phyloP scores from a whole-genome alignment of 2,113 vertebrate genomes.

The Notothenia coriiceps region DNA sequence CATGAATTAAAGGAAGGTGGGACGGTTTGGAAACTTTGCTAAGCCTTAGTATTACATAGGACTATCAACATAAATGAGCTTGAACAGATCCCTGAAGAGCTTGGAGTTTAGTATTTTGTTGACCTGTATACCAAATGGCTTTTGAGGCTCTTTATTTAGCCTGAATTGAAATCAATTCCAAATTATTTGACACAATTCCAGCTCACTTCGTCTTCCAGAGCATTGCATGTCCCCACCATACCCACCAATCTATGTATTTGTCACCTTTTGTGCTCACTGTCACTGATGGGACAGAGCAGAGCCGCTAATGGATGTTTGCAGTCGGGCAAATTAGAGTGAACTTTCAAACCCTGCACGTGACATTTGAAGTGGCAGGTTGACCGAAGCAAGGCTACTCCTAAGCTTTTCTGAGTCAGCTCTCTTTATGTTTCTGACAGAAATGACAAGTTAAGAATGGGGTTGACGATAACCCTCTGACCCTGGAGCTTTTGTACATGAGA shows the following conservation, averaged over 20 bases:
- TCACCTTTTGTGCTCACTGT: constrained; percentile 2
- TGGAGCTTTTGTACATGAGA: background rate
- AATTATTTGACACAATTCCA: background rate
- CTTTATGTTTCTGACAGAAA: constrained; percentile 41
- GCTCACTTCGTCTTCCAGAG: background rate
- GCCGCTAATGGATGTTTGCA: constrained; percentile 41
- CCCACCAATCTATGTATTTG: background rate
- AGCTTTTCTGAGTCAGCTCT: background rate
- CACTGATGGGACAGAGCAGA: background rate
- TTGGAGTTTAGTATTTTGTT: no score
- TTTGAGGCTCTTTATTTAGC: background rate
- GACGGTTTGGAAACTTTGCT: no score
- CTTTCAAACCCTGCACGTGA: constrained; percentile 14
- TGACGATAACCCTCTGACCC: constrained; percentile 34
- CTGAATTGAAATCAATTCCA: background rate
- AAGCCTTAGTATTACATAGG: no score
- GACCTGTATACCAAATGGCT: no score
- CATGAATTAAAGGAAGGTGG: no score
- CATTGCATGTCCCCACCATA: background rate
- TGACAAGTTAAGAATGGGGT: constrained; percentile 15
- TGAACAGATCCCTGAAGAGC: no score
- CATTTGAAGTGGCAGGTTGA: constrained; percentile 36
- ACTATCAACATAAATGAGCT: no score
- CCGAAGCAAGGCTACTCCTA: background rate
- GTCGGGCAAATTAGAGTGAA: constrained; percentile 34